Evolutionary conservation across 2,888 invertebrate species (phyloP).

Genomic region (Spicauda simplicius): DNA sequence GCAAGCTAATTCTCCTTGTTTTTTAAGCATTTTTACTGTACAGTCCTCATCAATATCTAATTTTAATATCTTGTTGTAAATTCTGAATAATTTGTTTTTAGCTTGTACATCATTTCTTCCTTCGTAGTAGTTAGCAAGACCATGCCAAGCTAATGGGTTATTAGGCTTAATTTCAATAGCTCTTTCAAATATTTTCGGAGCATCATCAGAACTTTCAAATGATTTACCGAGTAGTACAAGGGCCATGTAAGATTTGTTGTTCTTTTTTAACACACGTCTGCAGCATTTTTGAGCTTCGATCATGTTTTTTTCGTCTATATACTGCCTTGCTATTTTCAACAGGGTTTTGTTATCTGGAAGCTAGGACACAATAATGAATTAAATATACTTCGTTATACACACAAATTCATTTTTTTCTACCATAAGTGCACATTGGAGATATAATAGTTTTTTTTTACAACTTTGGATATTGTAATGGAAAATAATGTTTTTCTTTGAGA

Average conservation of each 20-base stretch:
- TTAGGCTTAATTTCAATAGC: constrained; percentile 78
- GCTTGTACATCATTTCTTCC: constrained; percentile 71
- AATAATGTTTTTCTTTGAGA: background rate
- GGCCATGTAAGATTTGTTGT: constrained; percentile 92
- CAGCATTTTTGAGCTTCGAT: constrained; percentile 89
- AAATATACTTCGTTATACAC: background rate
- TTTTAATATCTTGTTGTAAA: constrained; percentile 87
- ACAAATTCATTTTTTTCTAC: background rate
- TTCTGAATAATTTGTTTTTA: constrained; percentile 83
- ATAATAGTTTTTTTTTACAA: background rate
- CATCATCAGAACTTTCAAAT: constrained; percentile 89
- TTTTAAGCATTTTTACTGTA: constrained; percentile 78
- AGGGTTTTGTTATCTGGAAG: constrained; percentile 86
- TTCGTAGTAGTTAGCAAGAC: constrained; percentile 91
- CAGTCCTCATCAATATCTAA: constrained; percentile 87
- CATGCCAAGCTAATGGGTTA: constrained; percentile 89
- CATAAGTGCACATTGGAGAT: background rate
- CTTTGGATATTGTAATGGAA: background rate
- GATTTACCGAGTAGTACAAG: constrained; percentile 92
- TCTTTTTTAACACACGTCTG: constrained; percentile 89
- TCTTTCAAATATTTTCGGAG: constrained; percentile 84
- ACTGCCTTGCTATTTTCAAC: constrained; percentile 91
- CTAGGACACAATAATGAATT: constrained; percentile 50
- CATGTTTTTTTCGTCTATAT: constrained; percentile 90
- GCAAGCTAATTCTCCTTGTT: constrained; percentile 66